Conservation (phyloP, 2,113 vertebrate species). For the Centrocercus urophasianus region DNA sequence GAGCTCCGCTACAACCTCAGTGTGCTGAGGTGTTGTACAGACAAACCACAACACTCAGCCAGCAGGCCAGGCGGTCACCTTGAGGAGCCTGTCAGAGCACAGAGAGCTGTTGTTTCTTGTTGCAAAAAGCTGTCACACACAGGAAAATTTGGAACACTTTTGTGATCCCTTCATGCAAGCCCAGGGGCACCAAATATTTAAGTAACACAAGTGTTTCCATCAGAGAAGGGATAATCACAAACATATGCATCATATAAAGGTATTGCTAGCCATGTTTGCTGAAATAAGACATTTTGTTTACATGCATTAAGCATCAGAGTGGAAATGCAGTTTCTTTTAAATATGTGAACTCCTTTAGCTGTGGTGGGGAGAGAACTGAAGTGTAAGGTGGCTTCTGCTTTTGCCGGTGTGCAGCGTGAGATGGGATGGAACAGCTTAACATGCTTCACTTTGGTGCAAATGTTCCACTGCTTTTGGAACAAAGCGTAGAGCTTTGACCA, state of each 20-base stretch:
- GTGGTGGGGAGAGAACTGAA: neutral
- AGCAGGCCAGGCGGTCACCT: neutral
- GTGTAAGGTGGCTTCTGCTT: neutral
- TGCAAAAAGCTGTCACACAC: neutral
- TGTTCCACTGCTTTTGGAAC: slow-evolving; percentile 73
- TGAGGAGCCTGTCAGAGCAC: neutral
- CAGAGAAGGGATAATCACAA: neutral
- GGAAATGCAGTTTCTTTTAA: neutral
- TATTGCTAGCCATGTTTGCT: neutral
- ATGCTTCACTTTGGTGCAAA: neutral
- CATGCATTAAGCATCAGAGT: neutral
- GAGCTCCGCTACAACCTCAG: neutral
- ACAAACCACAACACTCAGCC: neutral
- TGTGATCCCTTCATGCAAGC: neutral
- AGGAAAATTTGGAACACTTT: neutral
- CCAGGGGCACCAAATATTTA: neutral
- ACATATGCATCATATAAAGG: fast-evolving
- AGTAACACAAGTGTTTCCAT: neutral
- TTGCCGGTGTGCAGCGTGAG: neutral
- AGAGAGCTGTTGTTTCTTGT: neutral
- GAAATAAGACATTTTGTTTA: neutral
- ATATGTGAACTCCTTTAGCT: neutral
- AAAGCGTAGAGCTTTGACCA: slow-evolving; percentile 39
- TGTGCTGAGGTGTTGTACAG: neutral
- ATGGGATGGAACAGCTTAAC: slow-evolving; percentile 59